Evolutionary conservation across 2,888 invertebrate species (phyloP).

Genomic region (Apamea anceps): DNA sequence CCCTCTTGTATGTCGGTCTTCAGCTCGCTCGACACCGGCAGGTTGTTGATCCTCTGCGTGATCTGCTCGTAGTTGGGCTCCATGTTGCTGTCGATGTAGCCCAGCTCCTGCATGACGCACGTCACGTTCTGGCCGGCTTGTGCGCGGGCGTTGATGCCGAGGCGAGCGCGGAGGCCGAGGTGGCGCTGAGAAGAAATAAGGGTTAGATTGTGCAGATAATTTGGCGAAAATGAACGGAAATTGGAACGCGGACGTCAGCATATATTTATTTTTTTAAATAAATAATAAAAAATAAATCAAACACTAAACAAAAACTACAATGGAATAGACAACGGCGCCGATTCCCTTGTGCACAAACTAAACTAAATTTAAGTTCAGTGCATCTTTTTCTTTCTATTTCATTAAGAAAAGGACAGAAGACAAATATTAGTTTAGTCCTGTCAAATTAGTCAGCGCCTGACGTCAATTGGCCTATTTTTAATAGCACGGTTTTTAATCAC

Average conservation of each 20-base stretch:
- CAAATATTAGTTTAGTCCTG: too few relatives aligned
- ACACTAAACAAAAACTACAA: too few relatives aligned
- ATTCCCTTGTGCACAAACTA: too few relatives aligned
- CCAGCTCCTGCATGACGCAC: slow-evolving; percentile 93
- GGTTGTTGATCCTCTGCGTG: slow-evolving; percentile 90
- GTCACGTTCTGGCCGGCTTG: slow-evolving; percentile 90
- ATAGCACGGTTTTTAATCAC: too few relatives aligned
- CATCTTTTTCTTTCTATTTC: too few relatives aligned
- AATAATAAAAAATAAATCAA: too few relatives aligned
- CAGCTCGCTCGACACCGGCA: slow-evolving; percentile 91
- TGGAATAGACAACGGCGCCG: too few relatives aligned
- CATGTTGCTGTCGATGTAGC: slow-evolving; percentile 92
- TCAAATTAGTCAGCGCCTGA: too few relatives aligned
- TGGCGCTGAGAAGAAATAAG: slow-evolving; percentile 85
- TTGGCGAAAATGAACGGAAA: background rate
- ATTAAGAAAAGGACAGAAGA: too few relatives aligned
- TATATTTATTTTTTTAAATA: background rate
- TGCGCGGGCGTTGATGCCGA: slow-evolving; percentile 89
- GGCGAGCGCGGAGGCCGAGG: slow-evolving; percentile 91
- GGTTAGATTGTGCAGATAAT: background rate
- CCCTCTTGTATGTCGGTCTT: slow-evolving; percentile 92
- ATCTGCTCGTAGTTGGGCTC: slow-evolving; percentile 92
- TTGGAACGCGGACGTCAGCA: background rate
- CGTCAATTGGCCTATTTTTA: too few relatives aligned
- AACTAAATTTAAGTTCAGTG: too few relatives aligned